A percentile compares a stretch with the other conserved stretches of the same genome.
These are phyloP conservation scores for Crossoptilon crossoptilon DNA, from an alignment of 2,797 vertebrate genomes.

Conservation along the genomic window DNA sequence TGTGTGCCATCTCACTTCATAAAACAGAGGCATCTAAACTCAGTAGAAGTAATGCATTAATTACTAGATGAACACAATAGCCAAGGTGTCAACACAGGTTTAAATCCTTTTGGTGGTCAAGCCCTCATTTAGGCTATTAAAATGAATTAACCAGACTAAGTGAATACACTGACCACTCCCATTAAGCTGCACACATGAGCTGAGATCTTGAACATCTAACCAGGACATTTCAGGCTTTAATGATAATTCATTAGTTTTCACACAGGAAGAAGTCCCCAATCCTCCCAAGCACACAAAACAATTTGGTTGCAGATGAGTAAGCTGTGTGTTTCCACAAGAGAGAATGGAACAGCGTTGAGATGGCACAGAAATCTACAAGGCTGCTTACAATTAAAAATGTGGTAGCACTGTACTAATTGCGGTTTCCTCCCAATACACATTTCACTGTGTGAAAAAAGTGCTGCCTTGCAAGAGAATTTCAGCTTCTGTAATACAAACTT, in stretches of 20 bases:
- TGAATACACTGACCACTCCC: not conserved
- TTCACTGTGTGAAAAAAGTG: not conserved
- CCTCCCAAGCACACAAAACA: not conserved
- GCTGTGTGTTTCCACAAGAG: not conserved
- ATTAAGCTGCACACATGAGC: not conserved
- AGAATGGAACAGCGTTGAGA: not conserved
- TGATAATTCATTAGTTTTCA: not conserved
- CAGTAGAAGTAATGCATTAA: not conserved
- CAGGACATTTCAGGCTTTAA: not conserved
- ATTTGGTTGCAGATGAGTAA: not conserved
- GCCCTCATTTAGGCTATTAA: not conserved
- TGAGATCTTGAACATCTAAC: not conserved
- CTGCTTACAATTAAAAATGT: not conserved
- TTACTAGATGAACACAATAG: not conserved
- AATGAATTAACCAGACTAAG: not conserved
- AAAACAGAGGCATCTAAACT: not conserved
- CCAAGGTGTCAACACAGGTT: not conserved
- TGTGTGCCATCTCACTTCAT: not conserved
- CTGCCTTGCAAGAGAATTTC: not conserved
- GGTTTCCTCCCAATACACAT: rapidly evolving
- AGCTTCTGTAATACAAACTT: not conserved
- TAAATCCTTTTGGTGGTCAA: not conserved
- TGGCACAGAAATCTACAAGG: not conserved
- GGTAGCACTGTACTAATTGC: not conserved
- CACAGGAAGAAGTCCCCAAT: not conserved